A percentile compares a stretch with the other conserved stretches of the same genome.
phyloP scores from a whole-genome alignment of 2,888 invertebrate species.

The Tillus elongatus region DNA sequence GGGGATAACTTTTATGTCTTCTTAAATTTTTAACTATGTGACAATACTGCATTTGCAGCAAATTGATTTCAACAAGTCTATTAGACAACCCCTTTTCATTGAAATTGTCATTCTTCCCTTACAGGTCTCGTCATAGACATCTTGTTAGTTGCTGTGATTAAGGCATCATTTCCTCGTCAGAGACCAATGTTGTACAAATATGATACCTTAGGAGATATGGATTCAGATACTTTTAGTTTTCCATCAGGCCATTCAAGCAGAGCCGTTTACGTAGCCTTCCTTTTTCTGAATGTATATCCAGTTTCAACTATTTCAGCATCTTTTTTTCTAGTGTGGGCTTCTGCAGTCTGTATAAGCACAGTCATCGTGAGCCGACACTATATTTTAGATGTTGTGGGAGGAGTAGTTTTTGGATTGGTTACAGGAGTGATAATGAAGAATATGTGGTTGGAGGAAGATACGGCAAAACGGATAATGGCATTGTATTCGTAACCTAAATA shows the following conservation, averaged over 20 bases:
- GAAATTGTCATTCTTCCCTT: no score
- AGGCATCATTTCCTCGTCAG: constrained; percentile 67
- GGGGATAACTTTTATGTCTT: no score
- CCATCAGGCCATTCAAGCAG: constrained; percentile 93
- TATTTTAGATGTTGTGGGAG: constrained; percentile 73
- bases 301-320: constrained; percentile 50
- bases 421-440: constrained; percentile 57
- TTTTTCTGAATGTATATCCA: constrained; percentile 59
- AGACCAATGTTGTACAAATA: constrained; percentile 57
- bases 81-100: no score
- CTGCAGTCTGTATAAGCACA: constrained; percentile 66
- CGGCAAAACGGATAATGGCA: constrained; percentile 51
- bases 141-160: constrained; percentile 62
- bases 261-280: constrained; percentile 64
- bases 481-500: no score
- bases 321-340: constrained; percentile 65
- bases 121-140: constrained; percentile 75
- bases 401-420: constrained; percentile 61
- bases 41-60: no score
- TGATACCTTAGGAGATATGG: constrained; percentile 58
- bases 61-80: no score
- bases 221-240: constrained; percentile 85
- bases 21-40: no score
- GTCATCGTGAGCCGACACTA: constrained; percentile 80
- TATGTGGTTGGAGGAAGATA: constrained; percentile 61